A percentile compares a stretch with the other conserved stretches of the same genome.
Conservation (phyloP, 2,888 invertebrate genomes). For the Drosophila sordidula region DNA sequence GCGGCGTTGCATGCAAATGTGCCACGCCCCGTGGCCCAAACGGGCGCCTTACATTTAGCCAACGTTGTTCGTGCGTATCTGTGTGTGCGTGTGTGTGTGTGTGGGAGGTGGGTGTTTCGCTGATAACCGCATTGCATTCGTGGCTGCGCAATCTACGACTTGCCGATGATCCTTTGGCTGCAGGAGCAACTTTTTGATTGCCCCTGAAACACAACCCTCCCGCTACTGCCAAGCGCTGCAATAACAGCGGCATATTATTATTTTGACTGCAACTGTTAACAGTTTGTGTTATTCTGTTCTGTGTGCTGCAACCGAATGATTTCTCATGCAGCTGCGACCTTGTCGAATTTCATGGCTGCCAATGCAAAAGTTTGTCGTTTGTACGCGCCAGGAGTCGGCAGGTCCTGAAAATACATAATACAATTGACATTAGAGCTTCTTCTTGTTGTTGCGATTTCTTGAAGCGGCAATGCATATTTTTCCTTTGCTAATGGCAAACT, state of each 20-base stretch:
- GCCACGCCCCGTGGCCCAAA: slow-evolving; percentile 43
- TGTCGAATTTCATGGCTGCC: slow-evolving; percentile 41
- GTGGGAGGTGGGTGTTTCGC: slow-evolving; percentile 20
- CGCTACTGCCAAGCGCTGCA: background rate
- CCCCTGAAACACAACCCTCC: background rate
- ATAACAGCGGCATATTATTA: slow-evolving; percentile 29
- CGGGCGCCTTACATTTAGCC: slow-evolving; percentile 22
- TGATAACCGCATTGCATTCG: slow-evolving; percentile 30
- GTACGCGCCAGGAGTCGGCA: slow-evolving; percentile 8
- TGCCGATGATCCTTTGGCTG: slow-evolving; percentile 45
- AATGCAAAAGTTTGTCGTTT: slow-evolving; percentile 35
- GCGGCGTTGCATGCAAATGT: slow-evolving; percentile 67
- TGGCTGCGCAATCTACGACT: slow-evolving; percentile 37
- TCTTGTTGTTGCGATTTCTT: slow-evolving; percentile 49
- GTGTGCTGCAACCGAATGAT: slow-evolving; percentile 34
- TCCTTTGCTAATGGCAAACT: slow-evolving; percentile 50
- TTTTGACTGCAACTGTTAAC: slow-evolving; percentile 35
- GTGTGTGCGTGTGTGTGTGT: background rate
- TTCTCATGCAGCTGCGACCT: slow-evolving; percentile 43
- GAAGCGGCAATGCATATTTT: slow-evolving; percentile 64
- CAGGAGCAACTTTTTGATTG: slow-evolving; percentile 62
- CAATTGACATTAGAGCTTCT: slow-evolving; percentile 53
- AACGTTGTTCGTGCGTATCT: slow-evolving; percentile 6
- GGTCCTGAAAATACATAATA: slow-evolving; percentile 47
- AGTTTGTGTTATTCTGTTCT: slow-evolving; percentile 8